phyloP scores from a whole-genome alignment of 2,888 invertebrate genomes.

The Theretra japonica region DNA sequence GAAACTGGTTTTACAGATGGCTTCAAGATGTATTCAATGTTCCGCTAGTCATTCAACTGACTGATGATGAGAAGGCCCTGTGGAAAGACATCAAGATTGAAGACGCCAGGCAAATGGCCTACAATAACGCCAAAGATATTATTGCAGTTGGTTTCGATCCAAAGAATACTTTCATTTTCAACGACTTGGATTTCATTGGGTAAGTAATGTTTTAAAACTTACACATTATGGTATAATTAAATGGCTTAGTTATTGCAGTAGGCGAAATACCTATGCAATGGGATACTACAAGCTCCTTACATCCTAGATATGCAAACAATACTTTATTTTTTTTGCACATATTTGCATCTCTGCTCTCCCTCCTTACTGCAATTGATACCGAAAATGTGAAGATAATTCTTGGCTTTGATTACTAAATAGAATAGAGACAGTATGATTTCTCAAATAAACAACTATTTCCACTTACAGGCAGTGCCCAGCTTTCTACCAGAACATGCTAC shows the following conservation, averaged over 20 bases:
- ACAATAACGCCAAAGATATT: conserved; percentile 98
- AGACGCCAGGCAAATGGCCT: conserved; percentile 92
- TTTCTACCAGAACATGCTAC: conserved; percentile 96
- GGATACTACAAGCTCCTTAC: too few relatives aligned
- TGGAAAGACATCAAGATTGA: conserved; percentile 98
- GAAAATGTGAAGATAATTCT: too few relatives aligned
- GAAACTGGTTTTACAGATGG: conserved; percentile 87
- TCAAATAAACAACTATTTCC: not conserved
- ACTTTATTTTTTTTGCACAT: too few relatives aligned
- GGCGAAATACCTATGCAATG: too few relatives aligned
- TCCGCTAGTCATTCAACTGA: conserved; percentile 97
- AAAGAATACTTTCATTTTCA: conserved; percentile 98
- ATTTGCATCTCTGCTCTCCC: too few relatives aligned
- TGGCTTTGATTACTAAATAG: too few relatives aligned
- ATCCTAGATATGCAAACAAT: too few relatives aligned
- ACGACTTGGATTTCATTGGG: conserved; percentile 97
- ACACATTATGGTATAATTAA: conserved; percentile 1
- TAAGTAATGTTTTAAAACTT: conserved; percentile 67
- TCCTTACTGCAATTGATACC: too few relatives aligned
- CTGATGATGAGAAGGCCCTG: conserved; percentile 98
- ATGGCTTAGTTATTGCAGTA: too few relatives aligned
- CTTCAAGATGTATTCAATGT: conserved; percentile 98
- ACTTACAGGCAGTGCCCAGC: conserved; percentile 90
- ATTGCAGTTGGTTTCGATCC: conserved; percentile 98
- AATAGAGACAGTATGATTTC: not conserved